Evolutionary conservation across 2,113 vertebrate species (phyloP).

Genomic region (Dinomys branickii): DNA sequence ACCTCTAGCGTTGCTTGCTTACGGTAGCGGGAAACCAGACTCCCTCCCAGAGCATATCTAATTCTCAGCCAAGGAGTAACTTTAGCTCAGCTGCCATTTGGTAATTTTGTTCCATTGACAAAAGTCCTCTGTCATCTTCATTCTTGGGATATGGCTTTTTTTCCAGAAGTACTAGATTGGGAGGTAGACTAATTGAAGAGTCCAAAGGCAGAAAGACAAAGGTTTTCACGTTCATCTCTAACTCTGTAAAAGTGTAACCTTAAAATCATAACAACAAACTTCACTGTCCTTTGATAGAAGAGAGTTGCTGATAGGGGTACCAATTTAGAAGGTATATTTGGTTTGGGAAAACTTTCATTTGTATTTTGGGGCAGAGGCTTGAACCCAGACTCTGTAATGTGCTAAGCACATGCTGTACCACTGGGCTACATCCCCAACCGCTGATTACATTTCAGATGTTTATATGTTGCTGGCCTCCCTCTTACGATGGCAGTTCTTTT

Average conservation of each 20-base stretch:
- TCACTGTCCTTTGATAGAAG: neutral
- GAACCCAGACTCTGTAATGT: neutral
- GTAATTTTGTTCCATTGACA: constrained; percentile 60
- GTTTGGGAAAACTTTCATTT: neutral
- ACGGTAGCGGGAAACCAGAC: constrained; percentile 6
- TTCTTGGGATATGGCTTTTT: constrained; percentile 39
- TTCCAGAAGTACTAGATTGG: constrained; percentile 40
- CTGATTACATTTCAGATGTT: neutral
- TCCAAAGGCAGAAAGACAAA: constrained; percentile 73
- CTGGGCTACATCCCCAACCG: no score
- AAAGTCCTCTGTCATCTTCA: neutral
- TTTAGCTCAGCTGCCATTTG: constrained; percentile 51
- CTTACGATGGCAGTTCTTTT: neutral
- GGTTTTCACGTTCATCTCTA: constrained; percentile 45
- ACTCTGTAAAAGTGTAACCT: constrained; percentile 44
- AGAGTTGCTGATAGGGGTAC: neutral
- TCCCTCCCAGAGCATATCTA: rapidly evolving
- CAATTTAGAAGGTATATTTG: neutral
- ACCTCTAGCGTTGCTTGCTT: neutral
- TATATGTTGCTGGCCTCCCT: neutral
- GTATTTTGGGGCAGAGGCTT: neutral
- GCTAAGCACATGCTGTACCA: neutral
- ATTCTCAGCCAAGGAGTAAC: constrained; percentile 67
- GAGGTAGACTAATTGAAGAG: constrained; percentile 61
- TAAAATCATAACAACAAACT: neutral